These are phyloP conservation scores for Flexamia atlantica DNA, from an alignment of 2,888 invertebrate species.

Conservation along the genomic window DNA sequence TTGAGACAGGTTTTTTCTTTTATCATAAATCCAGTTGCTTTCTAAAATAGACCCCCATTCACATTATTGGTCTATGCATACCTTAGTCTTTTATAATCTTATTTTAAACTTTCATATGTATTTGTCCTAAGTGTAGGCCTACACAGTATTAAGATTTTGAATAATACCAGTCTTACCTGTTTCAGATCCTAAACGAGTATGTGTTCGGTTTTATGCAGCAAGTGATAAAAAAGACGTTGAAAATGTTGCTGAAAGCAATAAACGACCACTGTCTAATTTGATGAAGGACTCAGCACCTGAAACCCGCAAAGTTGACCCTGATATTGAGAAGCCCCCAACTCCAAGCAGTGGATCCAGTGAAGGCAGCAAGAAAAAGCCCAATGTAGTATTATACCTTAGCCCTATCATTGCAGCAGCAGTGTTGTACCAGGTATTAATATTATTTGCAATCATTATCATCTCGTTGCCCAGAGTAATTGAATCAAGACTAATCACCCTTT, in stretches of 20 bases:
- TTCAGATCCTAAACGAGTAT: constrained; percentile 8
- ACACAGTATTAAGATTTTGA: too few relatives aligned
- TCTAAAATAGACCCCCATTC: too few relatives aligned
- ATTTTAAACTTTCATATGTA: too few relatives aligned
- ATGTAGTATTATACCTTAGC: constrained; percentile 22
- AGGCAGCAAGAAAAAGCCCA: constrained; percentile 26
- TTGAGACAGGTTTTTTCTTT: too few relatives aligned
- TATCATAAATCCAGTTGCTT: too few relatives aligned
- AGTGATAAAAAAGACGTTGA: constrained; percentile 25
- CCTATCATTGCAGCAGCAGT: constrained; percentile 43
- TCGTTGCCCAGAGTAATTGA: too few relatives aligned
- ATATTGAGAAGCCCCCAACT: constrained; percentile 16
- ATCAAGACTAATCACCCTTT: too few relatives aligned
- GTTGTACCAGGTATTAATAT: constrained; percentile 44
- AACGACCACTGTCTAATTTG: constrained; percentile 28
- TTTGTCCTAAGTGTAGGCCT: too few relatives aligned
- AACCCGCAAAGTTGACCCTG: constrained; percentile 1
- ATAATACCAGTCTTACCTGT: not conserved
- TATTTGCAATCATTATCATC: too few relatives aligned
- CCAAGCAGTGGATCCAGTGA: not conserved
- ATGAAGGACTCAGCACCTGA: constrained; percentile 46
- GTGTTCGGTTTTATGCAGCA: constrained; percentile 31
- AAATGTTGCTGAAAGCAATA: constrained; percentile 4
- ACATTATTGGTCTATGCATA: too few relatives aligned
- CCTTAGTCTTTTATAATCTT: too few relatives aligned